These are phyloP conservation scores for Anoplophora glabripennis DNA, from an alignment of 1,140 invertebrate species.

Conservation along the genomic window DNA sequence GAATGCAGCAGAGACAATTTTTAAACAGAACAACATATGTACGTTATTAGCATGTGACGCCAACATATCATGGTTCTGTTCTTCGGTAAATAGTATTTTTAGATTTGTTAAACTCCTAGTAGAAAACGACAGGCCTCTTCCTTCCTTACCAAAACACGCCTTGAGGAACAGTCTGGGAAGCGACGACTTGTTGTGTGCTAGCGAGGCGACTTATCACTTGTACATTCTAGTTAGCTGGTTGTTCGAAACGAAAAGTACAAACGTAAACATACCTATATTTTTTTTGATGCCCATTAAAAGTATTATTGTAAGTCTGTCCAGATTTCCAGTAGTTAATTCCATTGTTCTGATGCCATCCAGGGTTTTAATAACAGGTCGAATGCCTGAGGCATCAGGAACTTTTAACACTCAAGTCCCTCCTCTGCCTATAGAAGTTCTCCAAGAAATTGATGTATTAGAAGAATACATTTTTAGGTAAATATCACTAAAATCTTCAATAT, in stretches of 20 bases:
- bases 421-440: slow-evolving; percentile 58
- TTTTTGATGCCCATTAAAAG: slow-evolving; percentile 48
- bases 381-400: slow-evolving; percentile 48
- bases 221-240: slow-evolving; percentile 54
- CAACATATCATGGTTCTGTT: slow-evolving; percentile 52
- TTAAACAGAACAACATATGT: slow-evolving; percentile 46
- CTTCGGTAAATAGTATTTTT: slow-evolving; percentile 48
- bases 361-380: slow-evolving; percentile 65
- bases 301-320: slow-evolving; percentile 57
- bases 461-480: slow-evolving; percentile 64
- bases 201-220: slow-evolving; percentile 51
- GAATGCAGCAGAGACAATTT: slow-evolving; percentile 31
- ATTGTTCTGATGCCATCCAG: slow-evolving; percentile 64
- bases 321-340: slow-evolving; percentile 66
- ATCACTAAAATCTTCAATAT: too few relatives aligned
- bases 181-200: slow-evolving; percentile 45
- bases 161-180: slow-evolving; percentile 45
- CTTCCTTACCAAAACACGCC: slow-evolving; percentile 36
- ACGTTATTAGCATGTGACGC: slow-evolving; percentile 44
- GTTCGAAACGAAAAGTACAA: slow-evolving; percentile 42
- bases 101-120: slow-evolving; percentile 40
- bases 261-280: slow-evolving; percentile 48
- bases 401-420: slow-evolving; percentile 60
- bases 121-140: slow-evolving; percentile 40
- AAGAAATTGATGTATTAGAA: slow-evolving; percentile 75